Evolutionary conservation across 2,797 vertebrate species (phyloP).

Genomic region (Glossophaga mutica): DNA sequence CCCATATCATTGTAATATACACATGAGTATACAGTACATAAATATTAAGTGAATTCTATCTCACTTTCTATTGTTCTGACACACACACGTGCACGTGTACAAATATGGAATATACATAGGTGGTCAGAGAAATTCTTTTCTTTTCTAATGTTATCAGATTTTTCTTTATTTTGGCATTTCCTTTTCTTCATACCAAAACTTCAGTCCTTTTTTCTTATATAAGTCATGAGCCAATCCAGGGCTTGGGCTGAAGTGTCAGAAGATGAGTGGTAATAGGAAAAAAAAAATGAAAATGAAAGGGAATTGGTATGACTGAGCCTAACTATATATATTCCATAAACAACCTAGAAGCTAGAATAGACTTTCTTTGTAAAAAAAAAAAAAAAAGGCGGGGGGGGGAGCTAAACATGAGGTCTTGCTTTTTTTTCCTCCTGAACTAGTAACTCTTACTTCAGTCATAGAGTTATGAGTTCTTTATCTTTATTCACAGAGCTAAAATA

Average conservation of each 20-base stretch:
- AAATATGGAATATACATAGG: neutral
- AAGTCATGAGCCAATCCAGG: neutral
- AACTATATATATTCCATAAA: neutral
- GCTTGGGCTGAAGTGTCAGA: neutral
- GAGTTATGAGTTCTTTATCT: neutral
- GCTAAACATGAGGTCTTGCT: neutral
- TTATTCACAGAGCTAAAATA: neutral
- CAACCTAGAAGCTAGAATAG: neutral
- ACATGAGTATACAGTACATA: neutral
- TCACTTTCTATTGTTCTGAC: accelerated
- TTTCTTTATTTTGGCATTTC: neutral
- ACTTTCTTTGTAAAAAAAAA: neutral
- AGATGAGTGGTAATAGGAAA: neutral
- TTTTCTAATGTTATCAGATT: neutral
- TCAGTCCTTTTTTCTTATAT: neutral
- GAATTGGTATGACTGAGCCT: neutral
- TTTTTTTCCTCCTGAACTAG: neutral
- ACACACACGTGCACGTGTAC: neutral
- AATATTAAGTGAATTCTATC: neutral
- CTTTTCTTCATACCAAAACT: neutral
- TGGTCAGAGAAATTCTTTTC: neutral
- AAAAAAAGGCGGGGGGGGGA: neutral
- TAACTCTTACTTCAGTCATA: neutral
- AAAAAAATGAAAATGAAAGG: neutral
- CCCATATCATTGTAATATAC: neutral